Evolutionary conservation across 2,797 vertebrate genomes (phyloP).

Genomic region (Pampus argenteus): DNA sequence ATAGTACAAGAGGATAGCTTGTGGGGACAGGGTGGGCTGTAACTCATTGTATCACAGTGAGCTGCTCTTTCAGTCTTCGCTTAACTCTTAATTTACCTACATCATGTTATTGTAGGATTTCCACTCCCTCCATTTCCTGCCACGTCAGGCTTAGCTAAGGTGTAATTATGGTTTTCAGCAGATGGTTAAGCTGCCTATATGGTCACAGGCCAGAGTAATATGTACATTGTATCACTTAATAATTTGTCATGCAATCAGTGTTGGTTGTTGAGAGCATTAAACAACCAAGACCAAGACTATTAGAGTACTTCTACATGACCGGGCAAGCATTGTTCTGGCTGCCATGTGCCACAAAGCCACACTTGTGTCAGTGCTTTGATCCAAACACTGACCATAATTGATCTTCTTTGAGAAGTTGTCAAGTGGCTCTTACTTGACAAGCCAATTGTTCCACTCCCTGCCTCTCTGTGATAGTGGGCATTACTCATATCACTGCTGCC

Average conservation of each 20-base stretch:
- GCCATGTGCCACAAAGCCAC: conserved; percentile 30
- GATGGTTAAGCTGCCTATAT: conserved; percentile 53
- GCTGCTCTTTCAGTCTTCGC: conserved; percentile 26
- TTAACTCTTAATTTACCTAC: conserved; percentile 38
- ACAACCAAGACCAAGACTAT: conserved; percentile 34
- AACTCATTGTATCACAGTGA: conserved; percentile 31
- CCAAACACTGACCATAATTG: conserved; percentile 61
- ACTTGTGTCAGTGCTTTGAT: conserved; percentile 55
- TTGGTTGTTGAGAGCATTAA: conserved; percentile 26
- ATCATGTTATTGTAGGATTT: conserved; percentile 30
- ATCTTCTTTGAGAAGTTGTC: conserved; percentile 69
- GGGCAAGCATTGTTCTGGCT: neutral
- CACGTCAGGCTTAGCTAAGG: conserved; percentile 49
- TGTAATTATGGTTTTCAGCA: conserved; percentile 54
- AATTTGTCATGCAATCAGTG: conserved; percentile 47
- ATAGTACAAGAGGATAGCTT: conserved; percentile 37
- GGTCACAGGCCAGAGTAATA: conserved; percentile 25
- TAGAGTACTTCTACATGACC: conserved; percentile 21
- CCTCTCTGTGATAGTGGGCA: conserved; percentile 66
- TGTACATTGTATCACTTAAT: conserved; percentile 41
- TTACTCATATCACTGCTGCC: conserved; percentile 73
- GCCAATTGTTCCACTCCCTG: conserved; percentile 66
- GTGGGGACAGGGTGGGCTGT: conserved; percentile 9
- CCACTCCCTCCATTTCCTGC: conserved; percentile 48
- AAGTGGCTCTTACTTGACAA: conserved; percentile 73